A percentile compares a stretch with the other conserved stretches of the same genome.
These are phyloP conservation scores for Danio rerio DNA, from an alignment of 2,113 vertebrate genomes.

Conservation along the genomic window GRCz12tu NC_133186.1:13228501-13229000, in stretches of 20 bases:
- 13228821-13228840: background rate
- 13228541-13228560: slow-evolving; percentile 90
- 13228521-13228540: slow-evolving; percentile 95
- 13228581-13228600: slow-evolving; percentile 28
- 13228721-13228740: slow-evolving; percentile 76
- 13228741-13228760: background rate
- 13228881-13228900: background rate
- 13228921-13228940: slow-evolving; percentile 89
- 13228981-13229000: slow-evolving; percentile 93
- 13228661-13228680: slow-evolving; percentile 95
- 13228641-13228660: background rate
- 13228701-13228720: slow-evolving; percentile 97
- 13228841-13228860: background rate
- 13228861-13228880: background rate
- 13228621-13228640: background rate
- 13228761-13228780: background rate
- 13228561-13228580: slow-evolving; percentile 92
- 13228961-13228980: slow-evolving; percentile 97
- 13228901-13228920: slow-evolving; percentile 92
- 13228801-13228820: background rate
- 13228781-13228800: too few species aligned
- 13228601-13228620: background rate
- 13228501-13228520: slow-evolving; percentile 96
- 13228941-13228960: slow-evolving; percentile 91
- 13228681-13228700: slow-evolving; percentile 94